phyloP scores from a whole-genome alignment of 1,140 invertebrate species.

The Artemia franciscana region DNA sequence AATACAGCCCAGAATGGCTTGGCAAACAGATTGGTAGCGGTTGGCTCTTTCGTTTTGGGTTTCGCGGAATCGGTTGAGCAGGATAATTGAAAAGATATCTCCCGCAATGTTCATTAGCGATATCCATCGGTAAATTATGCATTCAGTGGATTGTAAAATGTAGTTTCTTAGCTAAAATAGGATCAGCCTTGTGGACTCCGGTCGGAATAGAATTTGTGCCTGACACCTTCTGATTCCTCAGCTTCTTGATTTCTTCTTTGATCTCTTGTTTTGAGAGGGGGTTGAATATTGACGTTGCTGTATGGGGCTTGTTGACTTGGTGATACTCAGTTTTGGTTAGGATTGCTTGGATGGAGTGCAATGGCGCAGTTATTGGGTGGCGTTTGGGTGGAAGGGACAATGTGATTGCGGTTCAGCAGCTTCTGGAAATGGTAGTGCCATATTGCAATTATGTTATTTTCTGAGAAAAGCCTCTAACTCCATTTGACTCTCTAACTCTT shows the following conservation, averaged over 20 bases:
- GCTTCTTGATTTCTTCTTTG: neutral
- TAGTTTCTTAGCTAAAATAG: neutral
- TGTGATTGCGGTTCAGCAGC: neutral
- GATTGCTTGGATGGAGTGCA: neutral
- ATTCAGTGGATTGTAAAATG: neutral
- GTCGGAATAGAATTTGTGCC: neutral
- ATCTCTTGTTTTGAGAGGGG: too few species aligned
- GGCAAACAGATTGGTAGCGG: neutral
- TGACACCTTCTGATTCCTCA: neutral
- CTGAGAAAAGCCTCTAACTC: too few species aligned
- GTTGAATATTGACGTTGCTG: neutral
- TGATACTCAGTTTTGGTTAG: neutral
- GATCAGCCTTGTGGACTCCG: neutral
- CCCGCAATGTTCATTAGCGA: neutral
- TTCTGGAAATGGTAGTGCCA: too few species aligned
- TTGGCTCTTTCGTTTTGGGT: too few species aligned
- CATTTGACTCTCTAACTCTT: too few species aligned
- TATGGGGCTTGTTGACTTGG: neutral
- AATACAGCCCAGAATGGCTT: neutral
- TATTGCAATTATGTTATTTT: too few species aligned
- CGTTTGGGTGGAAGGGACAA: neutral
- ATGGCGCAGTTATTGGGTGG: neutral
- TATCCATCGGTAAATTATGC: neutral
- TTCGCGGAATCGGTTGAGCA: too few species aligned
- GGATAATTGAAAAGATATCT: neutral